Percentiles rank a stretch among this genome's conserved stretches.
phyloP scores from a whole-genome alignment of 2,797 vertebrate genomes.

The Microctenopoma stevenorrisi region DNA sequence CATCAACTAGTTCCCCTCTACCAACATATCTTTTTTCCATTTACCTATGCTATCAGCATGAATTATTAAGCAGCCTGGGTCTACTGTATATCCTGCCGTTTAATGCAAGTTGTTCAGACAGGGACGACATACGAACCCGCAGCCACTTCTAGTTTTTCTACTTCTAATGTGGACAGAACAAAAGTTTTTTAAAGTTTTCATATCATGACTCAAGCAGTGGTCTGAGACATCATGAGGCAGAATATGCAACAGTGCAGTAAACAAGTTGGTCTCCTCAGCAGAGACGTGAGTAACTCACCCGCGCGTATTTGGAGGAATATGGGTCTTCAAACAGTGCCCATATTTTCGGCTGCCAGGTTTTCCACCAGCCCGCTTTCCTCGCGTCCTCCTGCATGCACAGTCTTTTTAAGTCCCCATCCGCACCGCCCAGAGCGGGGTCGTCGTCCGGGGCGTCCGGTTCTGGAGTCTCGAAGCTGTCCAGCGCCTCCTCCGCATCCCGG shows the following conservation, averaged over 20 bases:
- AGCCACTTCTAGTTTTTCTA: slow-evolving; percentile 19
- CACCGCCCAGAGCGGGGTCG: slow-evolving; percentile 85
- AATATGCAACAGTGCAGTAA: slow-evolving; percentile 47
- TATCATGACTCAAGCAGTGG: slow-evolving; percentile 8
- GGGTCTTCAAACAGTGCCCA: slow-evolving; percentile 96
- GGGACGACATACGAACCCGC: slow-evolving; percentile 39
- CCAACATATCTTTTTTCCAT: slow-evolving; percentile 49
- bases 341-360: slow-evolving; percentile 88
- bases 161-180: slow-evolving; percentile 15
- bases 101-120: slow-evolving; percentile 34
- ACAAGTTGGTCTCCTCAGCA: slow-evolving; percentile 39
- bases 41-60: slow-evolving; percentile 64
- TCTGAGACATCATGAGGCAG: slow-evolving; percentile 2
- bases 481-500: slow-evolving; percentile 92
- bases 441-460: slow-evolving; percentile 87
- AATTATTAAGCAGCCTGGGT: slow-evolving; percentile 69
- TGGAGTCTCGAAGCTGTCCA: slow-evolving; percentile 92
- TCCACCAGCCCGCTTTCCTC: slow-evolving; percentile 90
- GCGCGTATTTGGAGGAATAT: slow-evolving; percentile 93
- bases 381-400: slow-evolving; percentile 92
- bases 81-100: slow-evolving; percentile 49
- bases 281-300: slow-evolving; percentile 84
- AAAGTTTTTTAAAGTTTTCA: slow-evolving; percentile 56
- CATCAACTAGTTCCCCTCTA: slow-evolving; percentile 24
- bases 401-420: slow-evolving; percentile 91